Conservation (phyloP, 2,888 invertebrate genomes). For the Exephanes ischioxanthus region DNA sequence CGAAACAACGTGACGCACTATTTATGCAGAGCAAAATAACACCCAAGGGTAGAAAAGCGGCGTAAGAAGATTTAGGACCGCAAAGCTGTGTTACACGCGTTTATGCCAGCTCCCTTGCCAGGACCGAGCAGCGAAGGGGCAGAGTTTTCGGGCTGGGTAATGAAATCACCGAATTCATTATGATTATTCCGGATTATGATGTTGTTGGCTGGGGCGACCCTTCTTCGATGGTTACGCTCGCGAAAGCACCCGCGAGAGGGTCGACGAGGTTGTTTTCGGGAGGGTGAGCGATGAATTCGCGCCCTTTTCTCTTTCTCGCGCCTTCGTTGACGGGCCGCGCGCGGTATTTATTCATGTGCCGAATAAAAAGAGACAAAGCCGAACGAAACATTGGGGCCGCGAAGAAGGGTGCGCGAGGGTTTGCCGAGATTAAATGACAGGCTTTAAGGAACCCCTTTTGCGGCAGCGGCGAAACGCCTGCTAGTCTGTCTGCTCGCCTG, state of each 20-base stretch:
- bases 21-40: slow-evolving; percentile 1
- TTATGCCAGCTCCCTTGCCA: slow-evolving; percentile 29
- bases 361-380: slow-evolving; percentile 26
- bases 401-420: slow-evolving; percentile 28
- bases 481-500: slow-evolving; percentile 45
- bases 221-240: slow-evolving; percentile 39
- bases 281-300: slow-evolving; percentile 1
- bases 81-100: slow-evolving; percentile 19
- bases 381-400: slow-evolving; percentile 24
- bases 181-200: slow-evolving; percentile 67
- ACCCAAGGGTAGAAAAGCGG: neutral
- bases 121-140: neutral
- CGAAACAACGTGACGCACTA: slow-evolving; percentile 9
- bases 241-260: slow-evolving; percentile 23
- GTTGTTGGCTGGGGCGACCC: slow-evolving; percentile 58
- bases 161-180: slow-evolving; percentile 60
- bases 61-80: slow-evolving; percentile 34
- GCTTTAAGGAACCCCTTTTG: slow-evolving; percentile 49
- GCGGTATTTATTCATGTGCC: slow-evolving; percentile 23
- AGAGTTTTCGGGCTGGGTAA: slow-evolving; percentile 41
- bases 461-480: slow-evolving; percentile 42
- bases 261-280: neutral
- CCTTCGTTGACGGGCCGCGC: neutral
- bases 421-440: slow-evolving; percentile 61
- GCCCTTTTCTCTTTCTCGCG: neutral